Evolutionary conservation across 2,888 invertebrate genomes (phyloP).

Genomic region (Drosophila atroscutellata): DNA sequence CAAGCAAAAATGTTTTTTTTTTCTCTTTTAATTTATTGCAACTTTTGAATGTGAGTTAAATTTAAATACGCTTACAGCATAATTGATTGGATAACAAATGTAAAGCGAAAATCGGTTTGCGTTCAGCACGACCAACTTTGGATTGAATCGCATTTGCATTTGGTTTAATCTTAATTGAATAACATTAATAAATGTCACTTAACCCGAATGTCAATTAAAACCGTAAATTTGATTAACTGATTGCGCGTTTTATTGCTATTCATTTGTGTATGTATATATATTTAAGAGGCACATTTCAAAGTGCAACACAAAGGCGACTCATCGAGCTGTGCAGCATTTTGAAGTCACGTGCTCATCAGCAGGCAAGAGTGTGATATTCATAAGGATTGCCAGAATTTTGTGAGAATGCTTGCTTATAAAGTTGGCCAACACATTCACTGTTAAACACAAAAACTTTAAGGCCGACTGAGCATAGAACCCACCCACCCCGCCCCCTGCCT

Average conservation of each 20-base stretch:
- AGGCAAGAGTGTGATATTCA: not conserved
- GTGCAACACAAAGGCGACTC: slow-evolving; percentile 8
- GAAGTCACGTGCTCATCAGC: slow-evolving; percentile 40
- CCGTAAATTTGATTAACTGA: not conserved
- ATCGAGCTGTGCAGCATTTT: not conserved
- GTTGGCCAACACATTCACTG: slow-evolving; percentile 35
- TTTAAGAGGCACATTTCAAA: slow-evolving; percentile 5
- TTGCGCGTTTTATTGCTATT: slow-evolving; percentile 1
- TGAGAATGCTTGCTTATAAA: slow-evolving; percentile 25
- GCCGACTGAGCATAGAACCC: not conserved
- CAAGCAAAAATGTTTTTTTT: not conserved
- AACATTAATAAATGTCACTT: not conserved
- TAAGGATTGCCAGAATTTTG: slow-evolving; percentile 32
- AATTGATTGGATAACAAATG: slow-evolving; percentile 1
- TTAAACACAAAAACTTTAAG: slow-evolving; percentile 45
- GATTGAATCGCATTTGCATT: not conserved
- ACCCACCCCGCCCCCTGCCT: too few species aligned
- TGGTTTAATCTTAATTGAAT: slow-evolving; percentile 4
- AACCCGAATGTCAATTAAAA: slow-evolving; percentile 2
- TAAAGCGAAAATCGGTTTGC: not conserved
- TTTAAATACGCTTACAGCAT: not conserved
- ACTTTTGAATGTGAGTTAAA: not conserved
- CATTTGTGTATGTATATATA: not conserved
- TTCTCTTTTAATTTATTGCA: not conserved
- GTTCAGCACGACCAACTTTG: not conserved